Evolutionary conservation across 2,888 invertebrate genomes (phyloP).

Genomic region (Seira musarum): DNA sequence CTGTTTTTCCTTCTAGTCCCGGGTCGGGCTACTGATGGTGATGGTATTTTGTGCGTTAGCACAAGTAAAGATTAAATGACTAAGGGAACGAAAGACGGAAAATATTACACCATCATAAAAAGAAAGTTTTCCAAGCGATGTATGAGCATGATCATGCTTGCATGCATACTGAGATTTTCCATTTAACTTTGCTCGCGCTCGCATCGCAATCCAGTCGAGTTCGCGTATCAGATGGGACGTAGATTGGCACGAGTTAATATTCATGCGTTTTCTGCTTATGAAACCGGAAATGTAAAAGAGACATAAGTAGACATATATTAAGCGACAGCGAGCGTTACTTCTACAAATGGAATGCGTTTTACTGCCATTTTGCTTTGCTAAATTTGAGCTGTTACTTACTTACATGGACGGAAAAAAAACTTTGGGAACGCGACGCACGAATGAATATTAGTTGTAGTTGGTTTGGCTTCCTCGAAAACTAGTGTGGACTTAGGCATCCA

Average conservation of each 20-base stretch:
- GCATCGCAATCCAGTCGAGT: background rate
- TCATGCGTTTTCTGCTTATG: background rate
- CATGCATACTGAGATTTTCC: no score
- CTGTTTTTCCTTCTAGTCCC: no score
- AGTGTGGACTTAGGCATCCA: background rate
- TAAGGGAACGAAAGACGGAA: background rate
- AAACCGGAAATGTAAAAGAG: background rate
- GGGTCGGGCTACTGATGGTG: background rate
- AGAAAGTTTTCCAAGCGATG: background rate
- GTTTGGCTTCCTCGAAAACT: no score
- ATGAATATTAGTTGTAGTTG: no score
- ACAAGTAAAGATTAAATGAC: background rate
- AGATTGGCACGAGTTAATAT: background rate
- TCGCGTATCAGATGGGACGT: background rate
- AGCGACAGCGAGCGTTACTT: no score
- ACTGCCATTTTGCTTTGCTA: no score
- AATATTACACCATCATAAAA: background rate
- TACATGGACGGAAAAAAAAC: background rate
- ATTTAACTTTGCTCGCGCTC: background rate
- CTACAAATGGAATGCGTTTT: background rate
- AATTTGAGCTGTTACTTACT: background rate
- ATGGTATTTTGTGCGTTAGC: background rate
- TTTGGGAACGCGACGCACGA: background rate
- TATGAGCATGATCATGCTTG: background rate
- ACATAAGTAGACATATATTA: background rate